Percentiles rank a stretch among this genome's conserved stretches.
Conservation (phyloP, 2,888 invertebrate genomes). For the Pachliopta kotzebuea region DNA sequence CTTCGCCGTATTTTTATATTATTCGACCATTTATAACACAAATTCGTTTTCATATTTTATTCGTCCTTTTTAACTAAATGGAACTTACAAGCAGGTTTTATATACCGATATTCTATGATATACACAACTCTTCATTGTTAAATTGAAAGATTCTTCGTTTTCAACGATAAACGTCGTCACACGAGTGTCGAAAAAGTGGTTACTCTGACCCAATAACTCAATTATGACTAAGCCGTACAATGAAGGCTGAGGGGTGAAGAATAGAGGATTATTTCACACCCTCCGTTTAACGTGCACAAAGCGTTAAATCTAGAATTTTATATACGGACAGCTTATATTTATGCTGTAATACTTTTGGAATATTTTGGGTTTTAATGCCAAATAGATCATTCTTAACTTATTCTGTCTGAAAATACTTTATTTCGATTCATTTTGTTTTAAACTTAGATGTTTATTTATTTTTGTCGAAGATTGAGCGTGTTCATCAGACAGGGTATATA, state of each 20-base stretch:
- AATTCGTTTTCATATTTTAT: too few species aligned
- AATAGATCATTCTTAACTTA: neutral
- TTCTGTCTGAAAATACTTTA: neutral
- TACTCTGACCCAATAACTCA: conserved; percentile 43
- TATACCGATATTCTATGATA: too few species aligned
- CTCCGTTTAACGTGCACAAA: conserved; percentile 36
- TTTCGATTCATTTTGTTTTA: neutral
- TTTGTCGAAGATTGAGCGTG: conserved; percentile 19
- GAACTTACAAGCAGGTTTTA: too few species aligned
- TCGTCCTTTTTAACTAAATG: too few species aligned
- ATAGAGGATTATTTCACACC: conserved; percentile 35
- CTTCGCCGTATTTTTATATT: too few species aligned
- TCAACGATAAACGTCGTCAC: conserved; percentile 30
- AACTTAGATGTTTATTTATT: conserved; percentile 19
- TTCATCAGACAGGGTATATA: conserved; percentile 10
- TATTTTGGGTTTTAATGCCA: neutral
- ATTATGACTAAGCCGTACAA: conserved; percentile 40
- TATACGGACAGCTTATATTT: neutral
- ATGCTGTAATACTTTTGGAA: neutral
- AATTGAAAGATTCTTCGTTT: conserved; percentile 14
- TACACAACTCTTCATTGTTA: conserved; percentile 6
- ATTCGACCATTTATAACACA: too few species aligned
- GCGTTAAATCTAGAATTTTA: neutral
- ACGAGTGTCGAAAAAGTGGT: conserved; percentile 32
- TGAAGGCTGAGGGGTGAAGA: conserved; percentile 23